Conservation (phyloP, 2,888 invertebrate species). For the Anaspis maculata region DNA sequence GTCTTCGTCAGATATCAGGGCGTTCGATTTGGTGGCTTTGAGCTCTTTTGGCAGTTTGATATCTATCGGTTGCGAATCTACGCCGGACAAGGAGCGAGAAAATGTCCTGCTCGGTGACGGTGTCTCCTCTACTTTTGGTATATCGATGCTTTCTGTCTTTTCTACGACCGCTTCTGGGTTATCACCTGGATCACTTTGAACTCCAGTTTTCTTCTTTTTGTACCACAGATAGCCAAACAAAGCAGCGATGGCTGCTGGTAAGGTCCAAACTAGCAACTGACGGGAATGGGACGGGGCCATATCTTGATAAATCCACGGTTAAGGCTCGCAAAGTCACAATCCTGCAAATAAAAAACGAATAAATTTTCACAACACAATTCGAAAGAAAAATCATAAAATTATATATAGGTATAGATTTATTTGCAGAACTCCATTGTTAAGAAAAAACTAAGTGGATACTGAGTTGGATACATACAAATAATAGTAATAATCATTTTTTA, state of each 20-base stretch:
- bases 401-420: too few relatives aligned
- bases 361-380: too few relatives aligned
- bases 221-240: slow-evolving; percentile 76
- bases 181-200: slow-evolving; percentile 68
- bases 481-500: too few relatives aligned
- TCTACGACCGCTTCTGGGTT: slow-evolving; percentile 23
- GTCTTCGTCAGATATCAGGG: slow-evolving; percentile 57
- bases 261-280: slow-evolving; percentile 68
- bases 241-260: slow-evolving; percentile 71
- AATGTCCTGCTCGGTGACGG: slow-evolving; percentile 32
- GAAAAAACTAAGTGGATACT: too few relatives aligned
- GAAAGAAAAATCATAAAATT: too few relatives aligned
- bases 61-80: slow-evolving; percentile 61
- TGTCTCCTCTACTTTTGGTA: slow-evolving; percentile 33
- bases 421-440: too few relatives aligned
- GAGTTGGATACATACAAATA: too few relatives aligned
- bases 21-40: slow-evolving; percentile 42
- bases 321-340: slow-evolving; percentile 42
- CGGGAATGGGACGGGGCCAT: slow-evolving; percentile 64
- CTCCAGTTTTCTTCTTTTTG: slow-evolving; percentile 68
- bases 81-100: slow-evolving; percentile 44
- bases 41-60: slow-evolving; percentile 44
- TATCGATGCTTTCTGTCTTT: too few relatives aligned
- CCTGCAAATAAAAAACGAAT: too few relatives aligned
- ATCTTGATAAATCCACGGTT: slow-evolving; percentile 61